phyloP scores from a whole-genome alignment of 2,888 invertebrate genomes.

The Panzeria rudis region DNA sequence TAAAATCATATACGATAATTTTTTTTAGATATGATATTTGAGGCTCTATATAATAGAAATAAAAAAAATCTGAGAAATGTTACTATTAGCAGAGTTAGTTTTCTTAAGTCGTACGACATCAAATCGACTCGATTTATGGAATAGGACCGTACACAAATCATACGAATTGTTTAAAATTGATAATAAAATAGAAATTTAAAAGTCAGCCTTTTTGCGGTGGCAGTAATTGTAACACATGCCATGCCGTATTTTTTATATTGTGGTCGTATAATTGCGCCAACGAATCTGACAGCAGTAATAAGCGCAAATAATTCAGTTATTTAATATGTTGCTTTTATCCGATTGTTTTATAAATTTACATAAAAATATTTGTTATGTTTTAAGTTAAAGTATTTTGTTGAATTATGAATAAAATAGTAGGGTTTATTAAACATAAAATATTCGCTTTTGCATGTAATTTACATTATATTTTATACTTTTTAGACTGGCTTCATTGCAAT shows the following conservation, averaged over 20 bases:
- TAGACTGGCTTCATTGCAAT: too few relatives aligned
- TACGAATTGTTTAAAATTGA: neutral
- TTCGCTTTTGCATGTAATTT: neutral
- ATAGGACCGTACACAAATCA: conserved; percentile 1
- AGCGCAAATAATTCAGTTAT: neutral
- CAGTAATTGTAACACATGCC: too few relatives aligned
- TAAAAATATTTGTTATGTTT: neutral
- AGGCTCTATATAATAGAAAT: too few relatives aligned
- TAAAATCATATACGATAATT: too few relatives aligned
- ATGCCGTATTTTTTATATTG: too few relatives aligned
- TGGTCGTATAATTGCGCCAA: too few relatives aligned
- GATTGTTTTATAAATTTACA: neutral
- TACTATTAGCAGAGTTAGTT: too few relatives aligned
- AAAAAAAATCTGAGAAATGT: too few relatives aligned
- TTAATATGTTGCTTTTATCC: neutral
- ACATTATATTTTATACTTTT: neutral
- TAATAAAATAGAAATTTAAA: neutral
- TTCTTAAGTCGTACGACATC: too few relatives aligned
- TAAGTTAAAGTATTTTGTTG: conserved; percentile 30
- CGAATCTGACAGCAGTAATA: neutral
- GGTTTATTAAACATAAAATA: conserved; percentile 4
- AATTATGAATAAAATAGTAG: conserved; percentile 27
- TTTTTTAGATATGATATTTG: too few relatives aligned
- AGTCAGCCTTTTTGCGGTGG: neutral
- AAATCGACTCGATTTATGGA: too few relatives aligned